Evolutionary conservation across 2,797 vertebrate genomes (phyloP), one percentile per base, ranked within the genome.

Genomic region (Limnodromus scolopaceus): DNA sequence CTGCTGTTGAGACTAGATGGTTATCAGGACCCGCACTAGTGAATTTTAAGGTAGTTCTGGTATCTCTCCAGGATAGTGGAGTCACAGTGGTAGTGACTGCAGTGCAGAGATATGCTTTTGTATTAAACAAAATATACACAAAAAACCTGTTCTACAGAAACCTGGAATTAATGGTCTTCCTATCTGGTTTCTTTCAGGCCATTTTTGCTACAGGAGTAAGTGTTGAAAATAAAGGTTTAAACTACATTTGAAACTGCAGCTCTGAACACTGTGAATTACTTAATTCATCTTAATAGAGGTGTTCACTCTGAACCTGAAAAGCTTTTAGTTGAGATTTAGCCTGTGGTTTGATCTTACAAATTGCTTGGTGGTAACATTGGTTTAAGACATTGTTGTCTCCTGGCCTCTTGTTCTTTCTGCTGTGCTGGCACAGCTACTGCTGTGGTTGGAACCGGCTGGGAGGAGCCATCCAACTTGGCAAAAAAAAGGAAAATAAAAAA

Each of bases 271-370:
- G 20, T 51, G 68, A 92, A 92, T 79, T 96, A 75, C 86, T 95
- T 96, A 94, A 95, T 96, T 94, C 88, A 43, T 96, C 92, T 92
- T 95, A 93, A 95, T 94, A 89, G 86, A 92, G 75, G 81, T 92
- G 78, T 93, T 97, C 71, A 25, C 81, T 95, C 68, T 77, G 81
- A 89, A 92, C 81, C 90, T 2, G 0, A 94, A 92, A 93, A 93
- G 94, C 96, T 94, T 93, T 93, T 93, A 95, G 90, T 72, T 96
- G 92, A 94, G 84, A 95, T 97, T 92, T 89, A 91, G 94, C 91
- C 91, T 96, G 96, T 96, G 96, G 96, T 96, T 95, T 94, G 96
- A 77, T 68, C 58, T 89, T 96, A 94, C 95, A 95, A 93, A 97
- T 89, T 95, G 64, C 78, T 87, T 54, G 71, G 96, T 87, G 92